phyloP scores from a whole-genome alignment of 2,113 vertebrate genomes.

The Labrus mixtus region DNA sequence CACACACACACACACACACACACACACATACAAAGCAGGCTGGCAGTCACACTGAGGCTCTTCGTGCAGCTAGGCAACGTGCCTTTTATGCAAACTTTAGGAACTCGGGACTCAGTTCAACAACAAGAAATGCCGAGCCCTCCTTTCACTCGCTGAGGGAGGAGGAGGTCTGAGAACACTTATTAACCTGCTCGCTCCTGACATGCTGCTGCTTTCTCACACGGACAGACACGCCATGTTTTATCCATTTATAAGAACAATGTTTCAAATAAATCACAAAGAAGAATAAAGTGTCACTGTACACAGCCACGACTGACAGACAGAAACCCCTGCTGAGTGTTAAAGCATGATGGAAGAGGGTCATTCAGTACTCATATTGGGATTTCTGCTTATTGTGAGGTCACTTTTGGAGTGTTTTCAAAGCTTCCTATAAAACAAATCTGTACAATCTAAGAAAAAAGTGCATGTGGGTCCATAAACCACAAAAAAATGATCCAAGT shows the following conservation, averaged over 20 bases:
- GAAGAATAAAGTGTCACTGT: background rate
- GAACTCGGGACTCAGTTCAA: conserved; percentile 68
- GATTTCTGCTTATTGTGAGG: too few relatives aligned
- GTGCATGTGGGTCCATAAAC: too few relatives aligned
- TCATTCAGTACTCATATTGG: too few relatives aligned
- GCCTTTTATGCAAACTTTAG: conserved; percentile 76
- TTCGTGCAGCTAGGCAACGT: conserved; percentile 81
- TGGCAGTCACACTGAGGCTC: conserved; percentile 53
- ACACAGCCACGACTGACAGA: too few relatives aligned
- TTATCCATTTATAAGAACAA: background rate
- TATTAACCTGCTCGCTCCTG: conserved; percentile 24
- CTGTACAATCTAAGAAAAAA: too few relatives aligned
- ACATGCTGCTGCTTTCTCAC: conserved; percentile 4
- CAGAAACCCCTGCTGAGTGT: too few relatives aligned
- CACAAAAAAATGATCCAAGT: too few relatives aligned
- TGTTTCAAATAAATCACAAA: background rate
- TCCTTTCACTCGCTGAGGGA: conserved; percentile 51
- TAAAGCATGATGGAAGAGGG: too few relatives aligned
- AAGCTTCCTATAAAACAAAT: too few relatives aligned
- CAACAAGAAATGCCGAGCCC: conserved; percentile 64
- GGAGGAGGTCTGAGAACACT: conserved; percentile 23
- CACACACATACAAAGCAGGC: conserved; percentile 68
- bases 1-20: conserved; percentile 49
- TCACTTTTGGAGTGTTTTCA: too few relatives aligned
- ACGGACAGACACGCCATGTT: background rate